Conservation (phyloP, 2,113 vertebrate genomes). For the Rhynchopsitta pachyrhyncha region DNA sequence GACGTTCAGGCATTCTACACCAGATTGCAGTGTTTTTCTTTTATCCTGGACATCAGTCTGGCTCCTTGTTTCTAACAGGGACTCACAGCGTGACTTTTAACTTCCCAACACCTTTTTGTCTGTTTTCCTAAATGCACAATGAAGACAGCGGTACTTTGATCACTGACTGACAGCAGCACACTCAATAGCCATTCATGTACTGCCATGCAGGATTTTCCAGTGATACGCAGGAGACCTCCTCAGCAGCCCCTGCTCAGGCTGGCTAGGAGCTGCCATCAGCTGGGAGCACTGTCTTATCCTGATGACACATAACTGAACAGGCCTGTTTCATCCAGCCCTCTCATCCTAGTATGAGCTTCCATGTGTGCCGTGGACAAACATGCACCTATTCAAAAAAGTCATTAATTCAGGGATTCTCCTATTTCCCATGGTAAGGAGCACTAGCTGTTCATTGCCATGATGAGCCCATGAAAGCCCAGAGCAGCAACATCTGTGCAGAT, state of each 20-base stretch:
- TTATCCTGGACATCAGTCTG: neutral
- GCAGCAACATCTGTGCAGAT: neutral
- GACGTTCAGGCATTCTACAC: neutral
- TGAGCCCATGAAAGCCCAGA: neutral
- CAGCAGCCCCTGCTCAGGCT: neutral
- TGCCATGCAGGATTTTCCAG: neutral
- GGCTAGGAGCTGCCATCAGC: rapidly evolving
- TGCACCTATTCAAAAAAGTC: neutral
- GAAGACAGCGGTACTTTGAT: neutral
- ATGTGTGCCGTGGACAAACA: neutral
- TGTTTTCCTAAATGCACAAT: neutral
- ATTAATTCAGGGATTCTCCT: neutral
- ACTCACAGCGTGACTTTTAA: neutral
- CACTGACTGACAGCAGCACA: neutral
- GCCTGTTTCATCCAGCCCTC: neutral
- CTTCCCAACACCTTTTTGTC: neutral
- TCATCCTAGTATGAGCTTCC: neutral
- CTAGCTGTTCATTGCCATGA: neutral
- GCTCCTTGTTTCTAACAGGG: neutral
- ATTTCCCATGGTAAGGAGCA: neutral
- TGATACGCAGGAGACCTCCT: neutral
- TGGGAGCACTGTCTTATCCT: neutral
- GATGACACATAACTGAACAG: neutral
- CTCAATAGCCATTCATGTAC: neutral
- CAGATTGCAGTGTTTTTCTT: neutral